Percentiles rank a stretch among this genome's conserved stretches.
These are phyloP conservation scores for Hemibagrus guttatus DNA, from an alignment of 2,797 vertebrate genomes.

Conservation along the genomic window DNA sequence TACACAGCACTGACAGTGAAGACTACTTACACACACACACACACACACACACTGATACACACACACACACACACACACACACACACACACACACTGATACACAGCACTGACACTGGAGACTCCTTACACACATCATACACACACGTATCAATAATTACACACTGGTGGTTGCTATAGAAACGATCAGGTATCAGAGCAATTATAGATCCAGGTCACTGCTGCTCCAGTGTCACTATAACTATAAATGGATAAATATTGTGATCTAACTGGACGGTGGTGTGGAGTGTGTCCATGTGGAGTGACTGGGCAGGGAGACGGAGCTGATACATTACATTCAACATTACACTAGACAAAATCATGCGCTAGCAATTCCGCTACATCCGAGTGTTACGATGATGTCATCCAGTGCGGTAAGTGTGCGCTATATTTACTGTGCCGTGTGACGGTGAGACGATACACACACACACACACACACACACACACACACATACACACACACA, in stretches of 20 bases:
- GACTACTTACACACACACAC: too few relatives aligned
- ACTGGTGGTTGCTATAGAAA: background rate
- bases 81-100: too few relatives aligned
- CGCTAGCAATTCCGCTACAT: background rate
- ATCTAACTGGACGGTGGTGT: background rate
- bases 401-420: background rate
- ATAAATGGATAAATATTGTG: too few relatives aligned
- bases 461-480: conserved; percentile 10
- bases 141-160: too few relatives aligned
- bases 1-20: too few relatives aligned
- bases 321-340: background rate
- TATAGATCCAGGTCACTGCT: too few relatives aligned
- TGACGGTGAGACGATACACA: background rate
- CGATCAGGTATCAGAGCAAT: background rate
- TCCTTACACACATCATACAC: too few relatives aligned
- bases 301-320: background rate
- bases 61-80: too few relatives aligned
- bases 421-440: conserved; percentile 11
- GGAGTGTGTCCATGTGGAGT: background rate
- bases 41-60: too few relatives aligned
- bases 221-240: too few relatives aligned
- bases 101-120: background rate
- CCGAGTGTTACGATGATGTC: conserved; percentile 20
- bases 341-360: background rate
- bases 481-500: background rate